Evolutionary conservation across 37 sponge, comb jelly and placozoan species (phyloP).

Genomic region (Haliclona indistincta): DNA sequence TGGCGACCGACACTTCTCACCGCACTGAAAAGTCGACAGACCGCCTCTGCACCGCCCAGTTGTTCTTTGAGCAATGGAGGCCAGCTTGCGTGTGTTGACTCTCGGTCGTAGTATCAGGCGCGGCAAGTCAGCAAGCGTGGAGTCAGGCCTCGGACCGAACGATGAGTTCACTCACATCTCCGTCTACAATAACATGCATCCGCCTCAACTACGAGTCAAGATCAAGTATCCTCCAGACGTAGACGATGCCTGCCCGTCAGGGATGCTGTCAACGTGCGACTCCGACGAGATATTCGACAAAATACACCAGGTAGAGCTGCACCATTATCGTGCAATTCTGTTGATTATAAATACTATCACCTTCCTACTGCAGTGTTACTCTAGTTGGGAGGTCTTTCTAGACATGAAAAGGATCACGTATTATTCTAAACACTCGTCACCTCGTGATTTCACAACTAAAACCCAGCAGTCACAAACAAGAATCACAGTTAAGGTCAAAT

Average conservation of each 20-base stretch:
- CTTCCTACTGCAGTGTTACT: neutral
- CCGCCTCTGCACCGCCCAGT: too few relatives aligned
- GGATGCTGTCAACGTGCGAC: neutral
- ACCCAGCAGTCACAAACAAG: neutral
- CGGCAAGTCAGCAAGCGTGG: neutral
- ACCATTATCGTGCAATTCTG: too few relatives aligned
- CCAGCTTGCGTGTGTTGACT: too few relatives aligned
- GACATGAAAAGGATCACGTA: neutral
- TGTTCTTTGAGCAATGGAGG: too few relatives aligned
- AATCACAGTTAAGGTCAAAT: constrained; percentile 9
- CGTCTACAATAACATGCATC: neutral
- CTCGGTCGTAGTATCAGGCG: neutral
- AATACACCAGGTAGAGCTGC: constrained; percentile 3
- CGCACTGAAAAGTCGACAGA: too few relatives aligned
- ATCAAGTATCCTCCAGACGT: neutral
- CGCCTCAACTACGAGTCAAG: neutral
- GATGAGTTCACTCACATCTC: constrained; percentile 1
- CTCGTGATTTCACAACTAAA: neutral
- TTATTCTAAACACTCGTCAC: neutral
- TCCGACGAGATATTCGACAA: constrained; percentile 2
- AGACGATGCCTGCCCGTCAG: neutral
- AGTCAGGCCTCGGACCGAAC: neutral
- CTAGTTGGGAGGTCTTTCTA: neutral
- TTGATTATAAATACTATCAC: too few relatives aligned
- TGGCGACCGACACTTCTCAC: too few relatives aligned